Conservation (phyloP, 2,888 invertebrate genomes). For the Lepeophtheirus nordmannii region DNA sequence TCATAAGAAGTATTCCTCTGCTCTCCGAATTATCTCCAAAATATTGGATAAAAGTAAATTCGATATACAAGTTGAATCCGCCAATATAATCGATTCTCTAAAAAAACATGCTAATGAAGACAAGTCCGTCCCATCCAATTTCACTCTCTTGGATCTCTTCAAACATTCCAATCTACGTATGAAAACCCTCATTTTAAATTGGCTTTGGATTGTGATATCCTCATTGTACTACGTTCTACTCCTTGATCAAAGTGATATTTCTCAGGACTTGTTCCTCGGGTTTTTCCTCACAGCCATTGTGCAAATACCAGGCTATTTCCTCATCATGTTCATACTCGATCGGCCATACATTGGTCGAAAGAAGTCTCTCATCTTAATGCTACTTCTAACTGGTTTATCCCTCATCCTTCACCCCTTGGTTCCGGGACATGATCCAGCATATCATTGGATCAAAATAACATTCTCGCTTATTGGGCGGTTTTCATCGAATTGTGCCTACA, state of each 20-base stretch:
- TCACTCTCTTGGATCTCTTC: constrained; percentile 17
- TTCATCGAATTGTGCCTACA: constrained; percentile 23
- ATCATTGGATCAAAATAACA: not conserved
- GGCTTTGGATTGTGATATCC: constrained; percentile 11
- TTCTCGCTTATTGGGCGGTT: constrained; percentile 21
- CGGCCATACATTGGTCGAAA: constrained; percentile 17
- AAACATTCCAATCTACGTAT: constrained; percentile 5
- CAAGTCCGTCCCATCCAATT: not conserved
- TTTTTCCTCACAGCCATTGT: constrained; percentile 18
- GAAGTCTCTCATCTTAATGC: constrained; percentile 5
- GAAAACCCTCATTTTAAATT: constrained; percentile 15
- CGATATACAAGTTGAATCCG: not conserved
- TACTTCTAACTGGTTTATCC: constrained; percentile 10
- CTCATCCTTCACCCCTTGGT: constrained; percentile 17
- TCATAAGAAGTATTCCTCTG: not conserved
- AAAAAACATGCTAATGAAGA: not conserved
- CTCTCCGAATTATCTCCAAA: not conserved
- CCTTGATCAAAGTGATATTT: constrained; percentile 21
- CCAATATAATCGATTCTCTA: not conserved
- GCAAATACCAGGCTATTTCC: constrained; percentile 21
- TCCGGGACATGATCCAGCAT: not conserved
- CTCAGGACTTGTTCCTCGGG: constrained; percentile 8
- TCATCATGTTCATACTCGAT: constrained; percentile 20
- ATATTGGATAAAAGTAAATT: not conserved
- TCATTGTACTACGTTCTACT: constrained; percentile 23